These are phyloP conservation scores for Barypeithes pellucidus DNA, from an alignment of 2,888 invertebrate genomes.

Conservation along the genomic window DNA sequence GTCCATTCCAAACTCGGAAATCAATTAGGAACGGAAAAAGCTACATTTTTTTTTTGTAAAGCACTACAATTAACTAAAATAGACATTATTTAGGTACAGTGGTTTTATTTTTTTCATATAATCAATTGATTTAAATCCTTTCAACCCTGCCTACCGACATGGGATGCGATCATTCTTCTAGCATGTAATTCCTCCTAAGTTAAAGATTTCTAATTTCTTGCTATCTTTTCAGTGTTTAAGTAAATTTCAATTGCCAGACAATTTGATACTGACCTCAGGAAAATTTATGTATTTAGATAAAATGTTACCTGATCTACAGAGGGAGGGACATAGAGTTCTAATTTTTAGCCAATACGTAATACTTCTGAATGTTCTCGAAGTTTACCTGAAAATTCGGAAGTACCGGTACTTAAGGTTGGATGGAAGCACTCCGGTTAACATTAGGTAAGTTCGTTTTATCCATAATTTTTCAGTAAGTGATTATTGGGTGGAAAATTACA, in stretches of 20 bases:
- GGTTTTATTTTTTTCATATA: no score
- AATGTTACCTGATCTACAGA: conserved; percentile 82
- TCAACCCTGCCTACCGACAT: no score
- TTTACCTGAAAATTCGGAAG: conserved; percentile 83
- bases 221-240: conserved; percentile 74
- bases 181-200: background rate
- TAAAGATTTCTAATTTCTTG: conserved; percentile 6
- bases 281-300: conserved; percentile 89
- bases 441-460: conserved; percentile 74
- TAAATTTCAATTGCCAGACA: conserved; percentile 77
- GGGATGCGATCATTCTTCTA: no score
- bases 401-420: conserved; percentile 89
- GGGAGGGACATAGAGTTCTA: conserved; percentile 86
- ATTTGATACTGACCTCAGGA: conserved; percentile 86
- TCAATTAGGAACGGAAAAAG: no score
- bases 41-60: no score
- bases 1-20: no score
- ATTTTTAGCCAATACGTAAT: conserved; percentile 98
- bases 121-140: no score
- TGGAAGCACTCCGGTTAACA: conserved; percentile 90
- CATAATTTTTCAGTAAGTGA: no score
- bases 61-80: no score
- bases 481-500: no score
- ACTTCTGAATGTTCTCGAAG: conserved; percentile 94
- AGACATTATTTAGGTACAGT: no score